A percentile compares a stretch with the other conserved stretches of the same genome.
Conservation (phyloP, 2,113 vertebrate species). For the Cyprinodon brontotheroides region DNA sequence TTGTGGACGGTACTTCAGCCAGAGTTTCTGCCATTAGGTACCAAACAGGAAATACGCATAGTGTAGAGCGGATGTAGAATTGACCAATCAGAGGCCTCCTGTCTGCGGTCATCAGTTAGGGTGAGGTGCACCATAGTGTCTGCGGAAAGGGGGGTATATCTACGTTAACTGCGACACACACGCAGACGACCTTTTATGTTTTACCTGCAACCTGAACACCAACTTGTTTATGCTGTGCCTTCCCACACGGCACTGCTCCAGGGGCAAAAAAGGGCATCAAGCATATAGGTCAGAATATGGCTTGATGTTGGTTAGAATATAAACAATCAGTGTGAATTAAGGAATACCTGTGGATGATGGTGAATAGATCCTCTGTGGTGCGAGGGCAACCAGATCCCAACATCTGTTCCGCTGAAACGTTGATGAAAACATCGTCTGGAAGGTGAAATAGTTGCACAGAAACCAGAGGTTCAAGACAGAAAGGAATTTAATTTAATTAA, state of each 20-base stretch:
- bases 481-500: neutral
- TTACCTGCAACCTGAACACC: constrained; percentile 82
- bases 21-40: too few relatives aligned
- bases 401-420: constrained; percentile 75
- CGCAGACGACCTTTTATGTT: neutral
- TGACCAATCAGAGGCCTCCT: too few relatives aligned
- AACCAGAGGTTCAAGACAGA: neutral
- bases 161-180: too few relatives aligned
- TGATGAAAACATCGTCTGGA: constrained; percentile 79
- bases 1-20: too few relatives aligned
- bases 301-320: too few relatives aligned
- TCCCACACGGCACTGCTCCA: constrained; percentile 81
- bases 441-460: neutral
- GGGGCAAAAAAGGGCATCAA: constrained; percentile 26
- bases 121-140: too few relatives aligned
- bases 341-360: constrained; percentile 91
- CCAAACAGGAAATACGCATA: too few relatives aligned
- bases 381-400: constrained; percentile 80
- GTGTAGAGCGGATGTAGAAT: too few relatives aligned
- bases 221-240: constrained; percentile 79
- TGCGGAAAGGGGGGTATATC: too few relatives aligned
- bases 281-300: constrained; percentile 8
- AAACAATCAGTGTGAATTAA: neutral
- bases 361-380: constrained; percentile 94
- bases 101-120: too few relatives aligned